Base-by-base conservation (phyloP, 2,888 invertebrate species). In the Oscheius sp. region DNA sequence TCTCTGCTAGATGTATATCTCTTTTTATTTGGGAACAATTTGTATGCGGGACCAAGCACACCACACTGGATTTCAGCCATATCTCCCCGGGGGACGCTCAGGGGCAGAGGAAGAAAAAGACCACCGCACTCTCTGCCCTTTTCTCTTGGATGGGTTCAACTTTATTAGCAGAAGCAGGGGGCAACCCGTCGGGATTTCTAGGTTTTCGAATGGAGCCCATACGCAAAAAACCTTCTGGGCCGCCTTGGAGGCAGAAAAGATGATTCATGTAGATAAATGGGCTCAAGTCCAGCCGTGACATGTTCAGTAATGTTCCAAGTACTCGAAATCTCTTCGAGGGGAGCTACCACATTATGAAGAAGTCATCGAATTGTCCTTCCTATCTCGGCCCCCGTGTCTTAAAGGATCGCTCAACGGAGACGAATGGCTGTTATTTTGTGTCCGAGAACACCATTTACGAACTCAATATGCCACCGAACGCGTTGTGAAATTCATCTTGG, bases 361-460 rank as follows among this genome's bases (percentile, higher is more conserved):
- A 29, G 23, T n/a, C 39, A 37, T 37, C 23, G 57, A 57, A 57
- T 37, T 57, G 37, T 39, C 57, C 37, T 57, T 37, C 37, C 37
- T 57, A 39, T 57, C 57, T 37, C 57, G 57, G 57, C 25, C 37
- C 37, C 39, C 57, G 57, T 57, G 57, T 57, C 57, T 57, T 57
- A 57, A 57, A 57, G 57, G 57, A 57, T 57, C 57, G 57, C 57
- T 57, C 57, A 57, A 45, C 61, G 45, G 61, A 61, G 61, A 45
- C 45, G 20, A 61, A 61, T 61, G 61, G 61, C n/a, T 31, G 45
- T 45, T 42, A 61, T 61, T 42, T 61, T 61, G 29, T 45, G 42
- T 61, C 45, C 45, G 61, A 45, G 61, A 45, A 61, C 57, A 57
- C 57, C 39, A 57, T 57, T 61, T 61, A 42, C 45, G 42, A 31